Base-by-base conservation (phyloP, 2,888 invertebrate species). In the Scaptomyza polygonia region DNA sequence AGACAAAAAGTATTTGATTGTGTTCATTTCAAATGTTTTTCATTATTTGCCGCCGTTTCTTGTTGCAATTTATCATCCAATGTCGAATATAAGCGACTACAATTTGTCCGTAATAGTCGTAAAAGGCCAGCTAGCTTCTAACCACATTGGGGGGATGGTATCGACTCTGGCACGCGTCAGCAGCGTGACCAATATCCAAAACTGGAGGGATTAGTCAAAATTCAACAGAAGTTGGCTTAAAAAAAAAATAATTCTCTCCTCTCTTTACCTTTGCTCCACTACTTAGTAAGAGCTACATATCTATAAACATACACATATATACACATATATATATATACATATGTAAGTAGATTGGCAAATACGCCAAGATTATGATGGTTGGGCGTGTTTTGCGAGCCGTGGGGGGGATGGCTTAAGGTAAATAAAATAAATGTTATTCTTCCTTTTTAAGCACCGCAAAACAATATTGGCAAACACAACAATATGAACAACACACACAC, bases 361-460 rank as follows among this genome's bases (percentile, higher is more conserved):
- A 40, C 43, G 25, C 34, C 36, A 53, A 51, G 48, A 18, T 25
- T 55, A 36, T 52, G 34, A 36, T 52, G 34, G 43, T 21, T 42
- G 34, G 16, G 36, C 3, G 21, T 21, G 21, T 21, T 21, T 21
- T 21, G n/a, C 48, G 29, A 16, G 39, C 11, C 8, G 12, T 11
- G 32, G 9, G 11, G 32, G 32, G 32, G 44, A 40, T 52, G 54
- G 36, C 55, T 32, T n/a, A 67, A 77, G 77, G 80, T 79, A 79
- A 64, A 67, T 65, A 68, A 73, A 74, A 77, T 72, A 79, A 79
- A 77, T 79, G 74, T 78, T 79, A 64, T 74, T 59, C 56, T 62
- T 67, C 51, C 61, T 70, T 71, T 67, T 77, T 63, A 63, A 57
- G 64, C 59, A 59, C 57, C 67, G 52, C 61, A 65, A 72, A 59